phyloP scores from a whole-genome alignment of 2,888 invertebrate genomes.

The Calameuta filiformis region DNA sequence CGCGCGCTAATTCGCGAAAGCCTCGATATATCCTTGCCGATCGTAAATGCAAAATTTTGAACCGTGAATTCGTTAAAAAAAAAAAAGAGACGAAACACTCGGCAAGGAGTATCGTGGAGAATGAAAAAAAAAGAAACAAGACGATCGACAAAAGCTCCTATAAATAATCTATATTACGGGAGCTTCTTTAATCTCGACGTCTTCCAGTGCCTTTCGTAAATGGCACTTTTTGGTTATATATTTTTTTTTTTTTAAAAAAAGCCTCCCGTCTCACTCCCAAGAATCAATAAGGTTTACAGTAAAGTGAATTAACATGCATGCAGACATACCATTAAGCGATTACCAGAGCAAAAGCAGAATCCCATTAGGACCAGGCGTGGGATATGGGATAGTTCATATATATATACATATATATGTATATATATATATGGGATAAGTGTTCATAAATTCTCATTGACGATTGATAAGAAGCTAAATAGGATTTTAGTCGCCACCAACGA shows the following conservation, averaged over 20 bases:
- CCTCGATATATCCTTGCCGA: too few species aligned
- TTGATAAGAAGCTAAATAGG: background rate
- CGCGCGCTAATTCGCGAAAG: too few species aligned
- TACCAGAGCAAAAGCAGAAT: conserved; percentile 67
- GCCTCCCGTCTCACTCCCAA: background rate
- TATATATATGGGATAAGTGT: background rate
- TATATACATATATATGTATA: too few species aligned
- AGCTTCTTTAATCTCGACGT: background rate
- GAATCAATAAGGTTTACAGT: background rate
- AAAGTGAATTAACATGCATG: conserved; percentile 51
- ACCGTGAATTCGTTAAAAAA: background rate
- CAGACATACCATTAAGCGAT: conserved; percentile 65
- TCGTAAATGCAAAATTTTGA: too few species aligned
- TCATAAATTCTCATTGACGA: background rate
- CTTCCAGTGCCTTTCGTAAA: background rate
- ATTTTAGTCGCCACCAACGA: background rate
- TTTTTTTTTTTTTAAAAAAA: background rate
- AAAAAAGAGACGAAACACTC: background rate
- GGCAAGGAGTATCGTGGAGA: background rate
- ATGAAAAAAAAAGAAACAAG: background rate
- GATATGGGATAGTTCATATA: background rate
- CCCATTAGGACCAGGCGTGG: conserved; percentile 42
- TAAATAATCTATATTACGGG: background rate
- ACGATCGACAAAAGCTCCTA: background rate
- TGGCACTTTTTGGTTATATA: background rate